These are phyloP conservation scores for Cassiopea xamachana DNA, from an alignment of 30 jellyfish, hydroid and myxozoan genomes.

Conservation along the genomic window DNA sequence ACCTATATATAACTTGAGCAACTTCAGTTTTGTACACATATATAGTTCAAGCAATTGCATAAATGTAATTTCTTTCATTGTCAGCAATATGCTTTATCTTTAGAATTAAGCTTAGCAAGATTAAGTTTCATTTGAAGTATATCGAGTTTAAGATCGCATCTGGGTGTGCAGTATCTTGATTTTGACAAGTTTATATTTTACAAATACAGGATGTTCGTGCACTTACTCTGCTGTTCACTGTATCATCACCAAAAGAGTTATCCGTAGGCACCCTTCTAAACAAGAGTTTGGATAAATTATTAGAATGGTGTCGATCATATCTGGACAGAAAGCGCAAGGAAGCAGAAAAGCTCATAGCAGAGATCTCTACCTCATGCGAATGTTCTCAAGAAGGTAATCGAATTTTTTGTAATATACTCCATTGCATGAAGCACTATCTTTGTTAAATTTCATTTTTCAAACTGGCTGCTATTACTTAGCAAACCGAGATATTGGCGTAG, in stretches of 20 bases:
- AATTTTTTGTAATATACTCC: background rate
- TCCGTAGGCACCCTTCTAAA: conserved; percentile 65
- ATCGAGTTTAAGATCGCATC: background rate
- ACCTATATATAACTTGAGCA: too few relatives aligned
- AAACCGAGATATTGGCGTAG: too few relatives aligned
- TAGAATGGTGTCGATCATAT: conserved; percentile 47
- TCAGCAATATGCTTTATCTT: too few relatives aligned
- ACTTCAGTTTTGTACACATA: too few relatives aligned
- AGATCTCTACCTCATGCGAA: background rate
- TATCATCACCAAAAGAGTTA: conserved; percentile 77
- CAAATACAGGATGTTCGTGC: conserved; percentile 83
- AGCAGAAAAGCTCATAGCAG: background rate
- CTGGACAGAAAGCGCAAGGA: conserved; percentile 3
- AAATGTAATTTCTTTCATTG: too few relatives aligned
- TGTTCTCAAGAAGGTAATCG: background rate
- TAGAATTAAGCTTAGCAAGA: too few relatives aligned
- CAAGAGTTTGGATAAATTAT: conserved; percentile 27
- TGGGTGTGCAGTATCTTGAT: background rate
- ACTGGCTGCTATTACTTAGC: background rate
- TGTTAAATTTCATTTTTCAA: too few relatives aligned
- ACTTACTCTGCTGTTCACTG: conserved; percentile 77
- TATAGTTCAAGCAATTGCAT: too few relatives aligned
- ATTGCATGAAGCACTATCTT: background rate
- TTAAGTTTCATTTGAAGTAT: background rate
- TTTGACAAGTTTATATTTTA: background rate